Evolutionary conservation across 30 jellyfish, hydroid and myxozoan species (phyloP), one percentile per base, ranked within the genome.

Genomic region (Hydractinia echinata): DNA sequence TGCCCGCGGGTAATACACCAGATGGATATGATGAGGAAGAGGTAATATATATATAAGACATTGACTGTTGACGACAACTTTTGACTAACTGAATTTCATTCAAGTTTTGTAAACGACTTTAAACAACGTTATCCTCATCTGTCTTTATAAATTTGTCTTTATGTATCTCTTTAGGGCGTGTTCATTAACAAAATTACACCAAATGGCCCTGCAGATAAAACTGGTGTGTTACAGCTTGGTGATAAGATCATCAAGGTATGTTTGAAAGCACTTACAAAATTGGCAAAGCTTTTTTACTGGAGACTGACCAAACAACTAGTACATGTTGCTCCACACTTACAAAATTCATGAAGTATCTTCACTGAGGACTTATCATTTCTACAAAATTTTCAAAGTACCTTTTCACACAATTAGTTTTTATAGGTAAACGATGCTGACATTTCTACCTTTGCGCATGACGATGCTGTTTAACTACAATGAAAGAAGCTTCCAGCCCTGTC

Each of bases 171-270:
- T 60, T 66, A 91, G 98, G 98, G 98, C 1, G 81, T 91, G 15
- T 91, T 86, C 82, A 91, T 91, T 3, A 79, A 95, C 0, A 91
- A 91, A 85, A 83, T 91, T 52, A 73, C 84, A 9, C 88, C 84
- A 10, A 86, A 82, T 83, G 98, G 98, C 4, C 98, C 98, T 10
- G 98, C 98, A 14, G 94, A 83, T 39, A 53, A 66, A n/a, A 86
- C 67, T 10, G 96, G 94, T 50, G 76, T 87, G 51, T 80, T 91
- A 13, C 82, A 55, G 10, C 91, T 91, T 74, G 98, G 98, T 13
- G 98, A 91, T 61, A 87, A 91, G 79, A 91, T 91, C 49, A 84
- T 91, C 83, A 91, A 91, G 92, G 98, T 91, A 72, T 21, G 44
- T 30, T 30, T 30, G 2, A 30, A 30, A 30, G 44, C 44, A 30